Evolutionary conservation across 2,797 vertebrate genomes (phyloP), one percentile per base, ranked within the genome.

Genomic region (Phrynocephalus forsythii): DNA sequence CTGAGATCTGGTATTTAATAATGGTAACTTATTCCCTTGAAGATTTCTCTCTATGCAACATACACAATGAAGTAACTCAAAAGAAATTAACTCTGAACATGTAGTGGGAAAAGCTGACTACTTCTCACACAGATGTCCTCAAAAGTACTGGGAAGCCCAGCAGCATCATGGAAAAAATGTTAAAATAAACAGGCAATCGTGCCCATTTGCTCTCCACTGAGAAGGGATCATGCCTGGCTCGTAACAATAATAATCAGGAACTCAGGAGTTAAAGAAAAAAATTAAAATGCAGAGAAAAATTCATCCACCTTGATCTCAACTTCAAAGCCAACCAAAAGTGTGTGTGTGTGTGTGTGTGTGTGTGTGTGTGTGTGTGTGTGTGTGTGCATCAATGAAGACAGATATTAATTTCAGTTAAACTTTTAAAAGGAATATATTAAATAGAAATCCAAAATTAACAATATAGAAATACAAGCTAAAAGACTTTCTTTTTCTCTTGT

Each of bases 81-180:
- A 0, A 0, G 7, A 83, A 6, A 2, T 52, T n/a, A 73, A 89
- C 15, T 79, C 56, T 68, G 85, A 66, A 89, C 86, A 6, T 7
- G 0, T 26, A 28, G 22, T 44, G 7, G 28, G 79, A 75, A 26
- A 48, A 87, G 84, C 92, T 90, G 73, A 30, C 86, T 44, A 92
- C 82, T 94, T 94, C 88, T 92, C 26, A 89, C n/a, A 88, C 0
- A 68, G 26, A 88, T n/a, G 92, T 85, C 48, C 93, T 91, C 72
- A 84, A 88, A 0, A 87, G 33, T 28, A 72, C 24, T n/a, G 82
- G n/a, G 3, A 80, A 75, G 81, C 28, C 48, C 30, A 86, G 83
- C 11, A 60, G 85, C 86, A 91, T 6, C 1, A 50, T 83, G 83
- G 0, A 6, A 11, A 26, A 15, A 88, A 73, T 92, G 8, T 93